Evolutionary conservation across 2,888 invertebrate genomes (phyloP), one percentile per base, ranked within the genome.

Genomic region (Chrysodeixis includens): DNA sequence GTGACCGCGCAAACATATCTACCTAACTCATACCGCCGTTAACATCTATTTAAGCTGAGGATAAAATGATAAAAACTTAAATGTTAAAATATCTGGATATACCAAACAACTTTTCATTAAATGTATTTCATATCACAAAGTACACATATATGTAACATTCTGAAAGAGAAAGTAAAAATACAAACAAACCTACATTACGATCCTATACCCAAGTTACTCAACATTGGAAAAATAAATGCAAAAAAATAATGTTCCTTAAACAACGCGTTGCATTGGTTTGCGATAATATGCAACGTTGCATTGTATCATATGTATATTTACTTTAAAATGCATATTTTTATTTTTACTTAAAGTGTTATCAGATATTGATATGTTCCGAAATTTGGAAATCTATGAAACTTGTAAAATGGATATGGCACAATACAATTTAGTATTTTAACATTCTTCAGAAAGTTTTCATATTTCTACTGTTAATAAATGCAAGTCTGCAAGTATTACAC

Each of bases 51-150:
- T 81, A 82, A 61, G 78, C 74, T 79, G 82, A 79, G 58, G 59
- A 79, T 81, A 86, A 88, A 88, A 88, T 84, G 87, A 87, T 86
- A 78, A 79, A 84, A 87, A 88, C 82, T 86, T 88, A 86, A 85
- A 81, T 79, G 83, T 84, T 88, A 75, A 79, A 81, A 77, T 74
- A 80, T 81, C 90, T 90, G 91, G 89, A 88, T 78, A 74, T 70
- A 79, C 79, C 79, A 79, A 81, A 81, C 76, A 90, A 90, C 90
- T 85, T 88, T 84, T 86, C 87, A 83, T 89, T 89, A 90, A 84
- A 86, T 85, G 86, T 86, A 88, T 86, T 72, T 91, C 89, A 93
- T 93, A 94, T 94, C 94, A 94, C 94, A 94, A 93, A 93, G 87
- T 90, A 92, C 89, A 87, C 91, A 92, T 73, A 76, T 81, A 81